Conservation (phyloP, 2,113 vertebrate species). For the Dromas ardeola region DNA sequence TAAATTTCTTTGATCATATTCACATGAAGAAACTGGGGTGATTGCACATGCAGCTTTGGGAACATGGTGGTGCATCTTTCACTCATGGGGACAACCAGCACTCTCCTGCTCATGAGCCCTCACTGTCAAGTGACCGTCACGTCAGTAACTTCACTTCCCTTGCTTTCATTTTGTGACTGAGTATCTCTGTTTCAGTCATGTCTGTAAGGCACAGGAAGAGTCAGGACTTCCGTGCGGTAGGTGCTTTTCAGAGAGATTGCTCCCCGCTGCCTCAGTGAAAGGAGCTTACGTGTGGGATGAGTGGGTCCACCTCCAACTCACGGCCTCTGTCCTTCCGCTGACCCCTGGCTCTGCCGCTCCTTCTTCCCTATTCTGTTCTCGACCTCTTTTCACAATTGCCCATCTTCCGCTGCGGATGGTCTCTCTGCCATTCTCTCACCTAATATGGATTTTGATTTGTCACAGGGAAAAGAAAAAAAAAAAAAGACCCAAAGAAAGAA, state of each 20-base stretch:
- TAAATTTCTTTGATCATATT: neutral
- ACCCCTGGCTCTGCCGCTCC: neutral
- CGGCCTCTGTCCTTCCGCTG: neutral
- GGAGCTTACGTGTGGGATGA: slow-evolving; percentile 36
- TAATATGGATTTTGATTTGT: slow-evolving; percentile 42
- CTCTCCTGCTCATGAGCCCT: neutral
- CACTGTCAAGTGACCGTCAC: neutral
- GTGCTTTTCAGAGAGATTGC: neutral
- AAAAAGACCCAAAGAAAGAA: neutral
- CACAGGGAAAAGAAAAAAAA: neutral
- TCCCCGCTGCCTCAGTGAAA: slow-evolving; percentile 42
- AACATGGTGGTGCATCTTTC: accelerated
- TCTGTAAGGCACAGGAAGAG: slow-evolving; percentile 16
- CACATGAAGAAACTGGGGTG: neutral
- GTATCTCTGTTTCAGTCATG: slow-evolving; percentile 3
- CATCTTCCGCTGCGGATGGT: slow-evolving; percentile 45
- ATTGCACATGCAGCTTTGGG: neutral
- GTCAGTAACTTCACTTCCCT: neutral
- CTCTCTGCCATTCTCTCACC: slow-evolving; percentile 37
- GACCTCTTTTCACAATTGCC: slow-evolving; percentile 47
- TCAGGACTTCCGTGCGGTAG: slow-evolving; percentile 34
- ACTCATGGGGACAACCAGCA: neutral
- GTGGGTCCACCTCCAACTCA: slow-evolving; percentile 39
- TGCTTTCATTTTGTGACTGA: neutral
- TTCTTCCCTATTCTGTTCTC: slow-evolving; percentile 37